phyloP scores from a whole-genome alignment of 2,797 vertebrate genomes.

The Glossophaga mutica region DNA sequence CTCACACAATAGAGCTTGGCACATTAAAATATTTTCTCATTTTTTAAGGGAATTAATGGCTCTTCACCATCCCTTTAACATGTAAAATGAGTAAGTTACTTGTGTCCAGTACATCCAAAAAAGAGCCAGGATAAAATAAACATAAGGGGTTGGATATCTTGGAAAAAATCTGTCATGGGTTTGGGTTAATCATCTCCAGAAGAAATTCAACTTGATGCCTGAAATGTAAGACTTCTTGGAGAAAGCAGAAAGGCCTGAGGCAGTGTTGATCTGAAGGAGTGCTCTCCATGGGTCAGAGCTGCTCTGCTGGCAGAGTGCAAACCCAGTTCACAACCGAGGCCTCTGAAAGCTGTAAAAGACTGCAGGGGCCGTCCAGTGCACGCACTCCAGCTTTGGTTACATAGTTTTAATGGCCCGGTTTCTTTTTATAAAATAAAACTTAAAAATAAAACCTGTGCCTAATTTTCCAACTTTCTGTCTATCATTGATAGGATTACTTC shows the following conservation, averaged over 20 bases:
- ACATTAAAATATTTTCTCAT: slow-evolving; percentile 87
- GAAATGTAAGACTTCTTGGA: slow-evolving; percentile 99
- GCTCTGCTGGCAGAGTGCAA: slow-evolving; percentile 88
- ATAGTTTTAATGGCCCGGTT: slow-evolving; percentile 79
- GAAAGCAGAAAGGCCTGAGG: slow-evolving; percentile 92
- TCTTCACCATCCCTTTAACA: slow-evolving; percentile 89
- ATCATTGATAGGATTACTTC: slow-evolving; percentile 70
- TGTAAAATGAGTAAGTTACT: slow-evolving; percentile 99
- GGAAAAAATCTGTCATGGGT: slow-evolving; percentile 99
- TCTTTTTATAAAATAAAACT: slow-evolving; percentile 84
- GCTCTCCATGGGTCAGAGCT: slow-evolving; percentile 94
- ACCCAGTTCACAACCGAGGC: slow-evolving; percentile 85
- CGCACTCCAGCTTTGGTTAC: slow-evolving; percentile 83
- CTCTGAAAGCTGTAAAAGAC: slow-evolving; percentile 84
- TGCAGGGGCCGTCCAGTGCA: slow-evolving; percentile 82
- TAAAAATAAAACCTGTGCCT: slow-evolving; percentile 84
- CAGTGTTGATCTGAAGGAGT: slow-evolving; percentile 90
- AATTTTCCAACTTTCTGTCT: slow-evolving; percentile 81
- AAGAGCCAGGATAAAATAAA: slow-evolving; percentile 99
- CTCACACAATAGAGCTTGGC: slow-evolving; percentile 83
- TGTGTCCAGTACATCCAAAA: slow-evolving; percentile 99
- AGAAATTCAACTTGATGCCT: slow-evolving; percentile 97
- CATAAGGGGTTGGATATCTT: slow-evolving; percentile 99
- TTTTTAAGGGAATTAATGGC: slow-evolving; percentile 89
- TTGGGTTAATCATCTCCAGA: slow-evolving; percentile 99